Percentiles rank a stretch among this genome's conserved stretches.
Evolutionary conservation across 2,113 vertebrate species (phyloP).

Genomic region (Phylloscopus whistleri): DNA sequence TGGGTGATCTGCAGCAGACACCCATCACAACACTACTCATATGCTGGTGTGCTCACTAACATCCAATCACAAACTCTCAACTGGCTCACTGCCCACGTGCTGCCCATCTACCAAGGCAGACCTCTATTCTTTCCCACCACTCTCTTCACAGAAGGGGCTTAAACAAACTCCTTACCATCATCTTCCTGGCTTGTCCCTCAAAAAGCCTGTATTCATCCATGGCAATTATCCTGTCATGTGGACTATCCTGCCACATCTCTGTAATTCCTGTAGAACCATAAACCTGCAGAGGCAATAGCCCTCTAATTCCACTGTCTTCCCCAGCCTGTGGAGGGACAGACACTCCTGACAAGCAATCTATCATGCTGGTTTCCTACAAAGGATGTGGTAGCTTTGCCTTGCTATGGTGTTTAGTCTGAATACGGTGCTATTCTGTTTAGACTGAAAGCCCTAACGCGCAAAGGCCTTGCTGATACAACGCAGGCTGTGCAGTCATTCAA

Average conservation of each 20-base stretch:
- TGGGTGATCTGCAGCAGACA: not conserved
- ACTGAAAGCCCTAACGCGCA: not conserved
- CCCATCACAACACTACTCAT: fast-evolving
- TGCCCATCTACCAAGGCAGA: not conserved
- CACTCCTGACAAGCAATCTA: not conserved
- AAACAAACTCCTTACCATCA: not conserved
- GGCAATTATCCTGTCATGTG: fast-evolving
- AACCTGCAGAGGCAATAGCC: not conserved
- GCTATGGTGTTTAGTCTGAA: not conserved
- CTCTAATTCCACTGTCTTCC: not conserved
- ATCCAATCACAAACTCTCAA: not conserved
- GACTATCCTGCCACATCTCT: not conserved
- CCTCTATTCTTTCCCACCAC: not conserved
- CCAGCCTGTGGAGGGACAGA: not conserved
- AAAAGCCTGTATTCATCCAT: not conserved
- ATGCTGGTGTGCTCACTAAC: not conserved
- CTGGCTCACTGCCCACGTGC: fast-evolving
- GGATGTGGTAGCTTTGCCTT: not conserved
- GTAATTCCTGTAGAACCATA: not conserved
- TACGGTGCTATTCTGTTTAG: not conserved
- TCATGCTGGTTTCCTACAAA: not conserved
- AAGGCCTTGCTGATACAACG: not conserved
- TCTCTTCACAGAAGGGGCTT: not conserved
- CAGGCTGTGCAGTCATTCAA: not conserved
- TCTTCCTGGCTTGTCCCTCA: not conserved